Conservation (phyloP, 2,113 vertebrate species). For the Phocoena sinus region DNA sequence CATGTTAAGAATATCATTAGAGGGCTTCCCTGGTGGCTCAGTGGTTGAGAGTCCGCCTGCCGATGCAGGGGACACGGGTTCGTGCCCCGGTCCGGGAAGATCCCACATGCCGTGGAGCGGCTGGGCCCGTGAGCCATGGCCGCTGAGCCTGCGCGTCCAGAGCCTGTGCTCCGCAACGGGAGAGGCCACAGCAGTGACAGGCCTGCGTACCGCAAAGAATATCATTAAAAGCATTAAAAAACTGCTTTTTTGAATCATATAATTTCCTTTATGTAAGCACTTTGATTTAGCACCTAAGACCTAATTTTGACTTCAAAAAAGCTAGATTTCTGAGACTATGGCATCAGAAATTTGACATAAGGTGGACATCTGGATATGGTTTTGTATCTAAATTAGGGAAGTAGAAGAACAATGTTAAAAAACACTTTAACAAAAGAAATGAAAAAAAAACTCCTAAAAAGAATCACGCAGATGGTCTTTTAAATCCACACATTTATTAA, state of each 20-base stretch:
- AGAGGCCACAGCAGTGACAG: too few species aligned
- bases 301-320: conserved; percentile 15
- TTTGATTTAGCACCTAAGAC: not conserved
- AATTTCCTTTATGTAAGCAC: not conserved
- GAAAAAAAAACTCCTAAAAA: not conserved
- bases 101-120: too few species aligned
- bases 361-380: not conserved
- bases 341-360: not conserved
- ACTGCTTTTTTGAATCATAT: not conserved
- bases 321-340: not conserved
- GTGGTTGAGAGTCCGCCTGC: too few species aligned
- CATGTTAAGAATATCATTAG: not conserved
- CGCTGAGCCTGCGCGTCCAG: too few species aligned
- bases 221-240: not conserved
- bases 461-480: not conserved
- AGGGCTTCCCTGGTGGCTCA: not conserved
- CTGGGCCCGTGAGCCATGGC: too few species aligned
- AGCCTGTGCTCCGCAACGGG: too few species aligned
- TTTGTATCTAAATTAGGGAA: not conserved
- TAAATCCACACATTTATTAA: not conserved
- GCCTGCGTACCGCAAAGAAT: too few species aligned
- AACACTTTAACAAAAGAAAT: conserved; percentile 33
- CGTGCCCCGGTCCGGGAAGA: too few species aligned
- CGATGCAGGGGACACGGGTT: too few species aligned
- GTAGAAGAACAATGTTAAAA: not conserved